A percentile compares a stretch with the other conserved stretches of the same genome.
Conservation (phyloP, 2,113 vertebrate genomes). For the Tursiops truncatus region DNA sequence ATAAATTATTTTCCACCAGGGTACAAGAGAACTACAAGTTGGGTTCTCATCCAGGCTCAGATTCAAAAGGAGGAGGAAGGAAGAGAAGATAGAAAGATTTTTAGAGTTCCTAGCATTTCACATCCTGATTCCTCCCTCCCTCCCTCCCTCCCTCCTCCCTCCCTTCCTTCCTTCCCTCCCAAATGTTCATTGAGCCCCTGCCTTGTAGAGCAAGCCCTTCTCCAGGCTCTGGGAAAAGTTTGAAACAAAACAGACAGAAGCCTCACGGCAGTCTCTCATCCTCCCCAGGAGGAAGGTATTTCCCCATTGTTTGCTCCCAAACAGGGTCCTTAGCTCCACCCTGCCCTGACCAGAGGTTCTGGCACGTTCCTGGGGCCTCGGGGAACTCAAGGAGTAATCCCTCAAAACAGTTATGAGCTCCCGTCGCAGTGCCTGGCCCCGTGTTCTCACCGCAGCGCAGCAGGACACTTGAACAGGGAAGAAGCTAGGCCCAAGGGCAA, state of each 20-base stretch:
- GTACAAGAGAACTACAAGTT: not conserved
- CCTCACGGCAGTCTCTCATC: fast-evolving
- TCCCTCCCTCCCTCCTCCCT: not conserved
- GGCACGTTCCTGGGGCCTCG: not conserved
- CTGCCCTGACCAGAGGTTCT: not conserved
- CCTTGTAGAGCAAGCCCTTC: fast-evolving
- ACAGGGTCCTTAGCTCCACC: fast-evolving
- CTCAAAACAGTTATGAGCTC: not conserved
- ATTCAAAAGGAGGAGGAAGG: not conserved
- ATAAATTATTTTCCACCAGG: not conserved
- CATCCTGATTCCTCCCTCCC: too few species aligned
- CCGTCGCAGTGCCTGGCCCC: fast-evolving
- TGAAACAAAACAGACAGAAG: not conserved
- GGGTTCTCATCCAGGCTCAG: not conserved
- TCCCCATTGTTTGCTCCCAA: not conserved
- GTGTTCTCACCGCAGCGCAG: fast-evolving
- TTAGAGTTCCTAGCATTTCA: not conserved
- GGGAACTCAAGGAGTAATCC: not conserved
- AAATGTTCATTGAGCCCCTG: not conserved
- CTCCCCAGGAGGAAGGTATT: not conserved
- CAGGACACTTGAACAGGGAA: not conserved
- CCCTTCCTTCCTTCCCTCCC: not conserved
- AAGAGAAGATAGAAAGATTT: not conserved
- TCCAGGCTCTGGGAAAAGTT: not conserved
- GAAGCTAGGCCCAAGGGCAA: not conserved